phyloP scores from a whole-genome alignment of 2,797 vertebrate genomes.

The Threskiornis aethiopicus region DNA sequence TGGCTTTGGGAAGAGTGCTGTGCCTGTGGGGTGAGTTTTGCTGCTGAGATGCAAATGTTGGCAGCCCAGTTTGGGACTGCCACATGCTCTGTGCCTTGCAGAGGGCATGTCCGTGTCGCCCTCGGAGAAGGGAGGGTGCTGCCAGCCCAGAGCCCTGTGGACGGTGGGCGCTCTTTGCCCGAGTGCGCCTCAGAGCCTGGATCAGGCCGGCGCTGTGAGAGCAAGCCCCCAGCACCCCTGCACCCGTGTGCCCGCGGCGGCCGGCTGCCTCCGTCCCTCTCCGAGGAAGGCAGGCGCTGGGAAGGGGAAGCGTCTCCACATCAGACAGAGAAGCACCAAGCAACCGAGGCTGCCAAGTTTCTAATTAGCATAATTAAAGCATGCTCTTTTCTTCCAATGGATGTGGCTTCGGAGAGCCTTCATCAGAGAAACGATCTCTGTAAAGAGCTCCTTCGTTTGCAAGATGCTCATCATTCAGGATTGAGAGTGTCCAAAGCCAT shows the following conservation, averaged over 20 bases:
- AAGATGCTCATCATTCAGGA: background rate
- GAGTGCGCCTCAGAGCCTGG: background rate
- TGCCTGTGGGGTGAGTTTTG: background rate
- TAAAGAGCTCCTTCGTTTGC: background rate
- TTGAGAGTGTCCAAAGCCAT: background rate
- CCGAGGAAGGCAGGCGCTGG: background rate
- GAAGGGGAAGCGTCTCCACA: background rate
- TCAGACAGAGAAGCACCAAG: background rate
- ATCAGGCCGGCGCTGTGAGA: too few species aligned
- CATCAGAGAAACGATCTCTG: background rate
- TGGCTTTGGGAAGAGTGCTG: background rate
- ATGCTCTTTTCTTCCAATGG: background rate
- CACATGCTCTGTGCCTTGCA: accelerated
- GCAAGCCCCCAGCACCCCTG: background rate
- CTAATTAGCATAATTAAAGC: conserved; percentile 1
- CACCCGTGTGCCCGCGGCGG: accelerated
- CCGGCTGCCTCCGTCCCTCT: background rate
- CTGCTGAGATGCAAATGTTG: accelerated
- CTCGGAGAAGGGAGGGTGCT: background rate
- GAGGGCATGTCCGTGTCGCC: too few species aligned
- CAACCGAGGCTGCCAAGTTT: background rate
- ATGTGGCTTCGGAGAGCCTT: background rate
- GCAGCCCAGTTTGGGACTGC: background rate
- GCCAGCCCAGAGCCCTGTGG: background rate
- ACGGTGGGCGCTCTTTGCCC: accelerated